Evolutionary conservation across 2,113 vertebrate genomes (phyloP).

Genomic region (Chroicocephalus ridibundus): DNA sequence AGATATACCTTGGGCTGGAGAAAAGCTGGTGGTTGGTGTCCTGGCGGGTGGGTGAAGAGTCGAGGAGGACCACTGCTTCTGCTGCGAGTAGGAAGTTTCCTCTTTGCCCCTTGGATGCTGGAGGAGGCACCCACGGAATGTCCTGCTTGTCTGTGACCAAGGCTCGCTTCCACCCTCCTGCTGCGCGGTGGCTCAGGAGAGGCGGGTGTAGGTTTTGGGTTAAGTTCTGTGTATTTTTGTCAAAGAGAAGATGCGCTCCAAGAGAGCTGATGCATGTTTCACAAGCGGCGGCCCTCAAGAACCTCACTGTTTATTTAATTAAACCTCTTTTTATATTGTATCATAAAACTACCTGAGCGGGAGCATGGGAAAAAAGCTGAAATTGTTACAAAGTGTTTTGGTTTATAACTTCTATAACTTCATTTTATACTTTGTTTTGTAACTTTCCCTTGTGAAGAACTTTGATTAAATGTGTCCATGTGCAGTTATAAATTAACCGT

Average conservation of each 20-base stretch:
- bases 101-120: background rate
- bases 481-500: background rate
- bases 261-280: rapidly evolving
- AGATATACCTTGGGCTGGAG: background rate
- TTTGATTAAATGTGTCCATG: background rate
- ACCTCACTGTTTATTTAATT: background rate
- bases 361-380: background rate
- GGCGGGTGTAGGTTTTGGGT: background rate
- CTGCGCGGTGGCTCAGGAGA: rapidly evolving
- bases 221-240: background rate
- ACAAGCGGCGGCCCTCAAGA: background rate
- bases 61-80: background rate
- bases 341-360: background rate
- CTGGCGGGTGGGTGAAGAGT: background rate
- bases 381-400: background rate
- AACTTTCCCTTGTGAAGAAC: background rate
- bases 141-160: background rate
- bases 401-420: background rate
- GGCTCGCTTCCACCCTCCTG: background rate
- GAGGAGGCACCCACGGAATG: background rate
- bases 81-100: background rate
- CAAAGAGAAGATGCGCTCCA: background rate
- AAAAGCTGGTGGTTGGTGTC: background rate
- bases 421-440: background rate
- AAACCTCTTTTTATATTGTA: background rate